A percentile compares a stretch with the other conserved stretches of the same genome.
These are phyloP conservation scores for Caerostris extrusa DNA, from an alignment of 1,140 invertebrate genomes.

Conservation along the genomic window DNA sequence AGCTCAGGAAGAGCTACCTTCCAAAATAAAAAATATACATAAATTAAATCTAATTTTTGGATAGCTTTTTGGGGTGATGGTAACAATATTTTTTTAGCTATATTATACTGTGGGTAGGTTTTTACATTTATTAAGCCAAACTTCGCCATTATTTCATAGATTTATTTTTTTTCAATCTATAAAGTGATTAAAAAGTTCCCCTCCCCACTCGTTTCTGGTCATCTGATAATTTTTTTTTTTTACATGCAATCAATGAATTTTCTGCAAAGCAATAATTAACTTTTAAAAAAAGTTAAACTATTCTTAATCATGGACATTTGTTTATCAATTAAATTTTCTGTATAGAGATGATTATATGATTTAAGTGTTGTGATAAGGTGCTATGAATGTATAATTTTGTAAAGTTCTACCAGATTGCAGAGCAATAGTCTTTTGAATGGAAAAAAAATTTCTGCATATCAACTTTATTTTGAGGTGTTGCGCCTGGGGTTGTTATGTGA, in stretches of 20 bases:
- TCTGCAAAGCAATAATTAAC: conserved; percentile 64
- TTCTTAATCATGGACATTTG: conserved; percentile 22
- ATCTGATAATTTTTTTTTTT: neutral
- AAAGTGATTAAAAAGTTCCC: neutral
- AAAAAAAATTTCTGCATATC: conserved; percentile 75
- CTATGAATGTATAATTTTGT: conserved; percentile 71
- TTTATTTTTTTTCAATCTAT: conserved; percentile 61
- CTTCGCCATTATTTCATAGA: conserved; percentile 49
- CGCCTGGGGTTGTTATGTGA: conserved; percentile 61
- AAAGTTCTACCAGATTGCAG: conserved; percentile 52
- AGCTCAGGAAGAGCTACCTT: conserved; percentile 30
- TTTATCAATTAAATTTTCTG: conserved; percentile 41
- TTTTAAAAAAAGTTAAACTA: conserved; percentile 34
- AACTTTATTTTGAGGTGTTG: conserved; percentile 75
- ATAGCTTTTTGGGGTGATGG: conserved; percentile 69
- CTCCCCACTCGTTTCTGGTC: neutral
- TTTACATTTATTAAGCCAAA: conserved; percentile 62
- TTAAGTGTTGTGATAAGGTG: conserved; percentile 72
- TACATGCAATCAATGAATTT: conserved; percentile 43
- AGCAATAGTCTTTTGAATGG: conserved; percentile 55
- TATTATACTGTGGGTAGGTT: conserved; percentile 61
- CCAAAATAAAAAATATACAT: neutral
- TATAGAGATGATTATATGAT: conserved; percentile 62
- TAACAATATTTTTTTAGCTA: conserved; percentile 71
- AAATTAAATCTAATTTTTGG: neutral